Conservation (phyloP, 2,888 invertebrate species). For the Dendrolimus houi region DNA sequence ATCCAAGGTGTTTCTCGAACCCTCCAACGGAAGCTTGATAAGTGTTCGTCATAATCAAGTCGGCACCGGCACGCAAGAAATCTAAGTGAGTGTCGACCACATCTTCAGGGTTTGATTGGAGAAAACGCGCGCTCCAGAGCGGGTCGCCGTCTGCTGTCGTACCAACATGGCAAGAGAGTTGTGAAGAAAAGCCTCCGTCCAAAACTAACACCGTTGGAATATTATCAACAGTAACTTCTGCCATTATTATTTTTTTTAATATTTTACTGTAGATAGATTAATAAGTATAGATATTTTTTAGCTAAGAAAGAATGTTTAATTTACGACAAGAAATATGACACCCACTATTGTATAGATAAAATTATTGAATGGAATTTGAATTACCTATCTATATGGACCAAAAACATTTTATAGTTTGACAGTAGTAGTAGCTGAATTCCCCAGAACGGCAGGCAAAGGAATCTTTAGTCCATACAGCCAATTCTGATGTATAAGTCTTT, state of each 20-base stretch:
- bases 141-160: constrained; percentile 87
- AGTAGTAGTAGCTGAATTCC: too few species aligned
- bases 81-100: constrained; percentile 87
- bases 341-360: too few species aligned
- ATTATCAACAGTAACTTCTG: constrained; percentile 10
- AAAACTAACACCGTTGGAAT: constrained; percentile 50
- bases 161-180: constrained; percentile 83
- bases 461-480: too few species aligned
- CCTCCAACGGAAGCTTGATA: constrained; percentile 90
- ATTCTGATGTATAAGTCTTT: too few species aligned
- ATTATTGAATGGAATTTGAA: too few species aligned
- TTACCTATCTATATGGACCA: too few species aligned
- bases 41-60: constrained; percentile 90
- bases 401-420: too few species aligned
- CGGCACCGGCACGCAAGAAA: constrained; percentile 89
- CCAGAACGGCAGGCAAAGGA: too few species aligned
- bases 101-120: constrained; percentile 85
- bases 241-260: constrained; percentile 3
- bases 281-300: too few species aligned
- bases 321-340: too few species aligned
- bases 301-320: too few species aligned
- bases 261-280: too few species aligned
- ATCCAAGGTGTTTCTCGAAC: constrained; percentile 82
- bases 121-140: constrained; percentile 90
- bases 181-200: constrained; percentile 88